phyloP scores from a whole-genome alignment of 2,888 invertebrate species.

The Morpho helenor region DNA sequence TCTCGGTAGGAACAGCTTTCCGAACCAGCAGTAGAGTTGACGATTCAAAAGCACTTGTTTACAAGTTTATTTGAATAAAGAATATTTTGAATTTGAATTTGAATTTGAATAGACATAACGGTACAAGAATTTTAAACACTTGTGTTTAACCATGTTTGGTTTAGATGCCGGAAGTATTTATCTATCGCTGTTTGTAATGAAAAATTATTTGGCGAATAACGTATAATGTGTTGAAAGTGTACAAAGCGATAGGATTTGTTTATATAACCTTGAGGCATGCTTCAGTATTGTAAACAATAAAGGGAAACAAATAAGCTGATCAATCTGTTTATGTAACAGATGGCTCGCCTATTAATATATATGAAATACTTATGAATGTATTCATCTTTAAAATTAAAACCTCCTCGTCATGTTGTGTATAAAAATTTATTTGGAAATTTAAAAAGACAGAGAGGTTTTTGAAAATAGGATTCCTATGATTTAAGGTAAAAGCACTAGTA shows the following conservation, averaged over 20 bases:
- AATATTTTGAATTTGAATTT: too few species aligned
- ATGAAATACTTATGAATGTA: background rate
- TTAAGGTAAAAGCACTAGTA: too few species aligned
- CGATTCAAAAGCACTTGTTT: too few species aligned
- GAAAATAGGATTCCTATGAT: too few species aligned
- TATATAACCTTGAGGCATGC: constrained; percentile 13
- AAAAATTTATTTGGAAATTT: too few species aligned
- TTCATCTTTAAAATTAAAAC: background rate
- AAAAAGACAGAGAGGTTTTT: too few species aligned
- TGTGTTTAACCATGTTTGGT: background rate
- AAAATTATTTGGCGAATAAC: background rate
- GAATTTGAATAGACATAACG: too few species aligned
- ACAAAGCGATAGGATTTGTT: constrained; percentile 1
- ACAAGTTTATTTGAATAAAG: too few species aligned
- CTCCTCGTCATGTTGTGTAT: background rate
- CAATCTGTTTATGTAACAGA: constrained; percentile 10
- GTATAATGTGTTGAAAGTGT: constrained; percentile 4
- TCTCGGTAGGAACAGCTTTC: too few species aligned
- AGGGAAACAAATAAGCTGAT: constrained; percentile 18
- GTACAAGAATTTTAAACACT: background rate
- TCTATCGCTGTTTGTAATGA: too few species aligned
- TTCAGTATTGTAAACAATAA: constrained; percentile 16
- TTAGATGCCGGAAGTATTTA: background rate
- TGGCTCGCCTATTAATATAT: constrained; percentile 10
- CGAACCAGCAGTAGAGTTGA: too few species aligned